Base-by-base conservation (phyloP, 2,888 invertebrate genomes). In the Ormyrus labotus region DNA sequence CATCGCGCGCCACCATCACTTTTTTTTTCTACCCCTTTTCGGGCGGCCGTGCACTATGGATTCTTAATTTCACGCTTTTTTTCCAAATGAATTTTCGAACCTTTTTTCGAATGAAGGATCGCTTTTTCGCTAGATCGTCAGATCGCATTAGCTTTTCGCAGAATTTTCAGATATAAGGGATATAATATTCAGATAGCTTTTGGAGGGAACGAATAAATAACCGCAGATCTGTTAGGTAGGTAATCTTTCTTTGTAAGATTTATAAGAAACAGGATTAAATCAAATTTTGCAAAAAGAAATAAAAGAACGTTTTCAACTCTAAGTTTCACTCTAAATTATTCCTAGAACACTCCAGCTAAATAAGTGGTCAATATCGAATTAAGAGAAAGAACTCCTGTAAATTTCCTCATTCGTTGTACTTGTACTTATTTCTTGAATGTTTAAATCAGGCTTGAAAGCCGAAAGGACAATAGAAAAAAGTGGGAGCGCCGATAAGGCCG, bases 361-460 rank as follows among this genome's bases (percentile, higher is more conserved):
- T 57, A 47, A 64, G 57, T 47, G 65, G 48, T 65, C 73, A 73
- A 73, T 73, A 73, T 73, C 55, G 57, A 65, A 65, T 64, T 63
- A 55, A 55, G 19, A 47, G 9, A 11, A 64, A 64, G 72, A 55
- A 53, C 64, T 55, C 19, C 50, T 70, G 45, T 11, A 45, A 34
- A 34, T 58, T 60, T 61, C n/a, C 57, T 51, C n/a, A 34, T 34
- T 34, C 53, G 11, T 9, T 63, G 47, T 58, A 64, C 63, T 63
- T 55, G 53, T 67, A 10, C 13, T 51, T 65, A 34, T 53, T 47
- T 72, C 48, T 64, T 10, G 19, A 58, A 50, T 50, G 65, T 51
- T 78, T 78, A 78, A 78, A 76, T 69, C 55, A 50, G 47, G 63
- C 76, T 69, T 48, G 69, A 76, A 68, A 61, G 61, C 69, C 53